Percentiles rank a stretch among this genome's conserved stretches.
Evolutionary conservation across 2,113 vertebrate genomes (phyloP).

Genomic region (Syngnathus floridae): DNA sequence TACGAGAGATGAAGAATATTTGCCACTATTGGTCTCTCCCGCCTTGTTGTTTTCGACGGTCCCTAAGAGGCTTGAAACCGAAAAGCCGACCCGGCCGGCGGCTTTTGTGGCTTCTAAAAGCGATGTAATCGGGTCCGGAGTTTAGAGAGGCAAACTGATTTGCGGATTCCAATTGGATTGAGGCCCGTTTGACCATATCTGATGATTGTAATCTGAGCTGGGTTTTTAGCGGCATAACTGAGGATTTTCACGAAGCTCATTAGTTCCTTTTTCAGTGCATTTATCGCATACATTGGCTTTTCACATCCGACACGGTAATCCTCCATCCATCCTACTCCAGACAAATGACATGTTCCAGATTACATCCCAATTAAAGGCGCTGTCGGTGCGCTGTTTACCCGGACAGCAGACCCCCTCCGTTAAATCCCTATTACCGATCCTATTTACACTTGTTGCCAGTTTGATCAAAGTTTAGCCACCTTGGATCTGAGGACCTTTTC

Average conservation of each 20-base stretch:
- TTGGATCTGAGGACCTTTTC: constrained; percentile 55
- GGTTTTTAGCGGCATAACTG: constrained; percentile 13
- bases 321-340: constrained; percentile 48
- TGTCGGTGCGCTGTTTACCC: constrained; percentile 29
- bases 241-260: constrained; percentile 13
- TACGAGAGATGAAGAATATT: constrained; percentile 3
- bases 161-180: constrained; percentile 58
- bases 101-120: constrained; percentile 56
- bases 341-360: constrained; percentile 70
- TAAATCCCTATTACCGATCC: constrained; percentile 70
- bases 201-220: constrained; percentile 47
- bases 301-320: constrained; percentile 38
- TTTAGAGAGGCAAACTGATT: constrained; percentile 54
- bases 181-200: constrained; percentile 43
- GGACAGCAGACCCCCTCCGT: constrained; percentile 44
- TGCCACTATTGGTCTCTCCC: background rate
- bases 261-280: constrained; percentile 6
- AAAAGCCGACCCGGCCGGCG: constrained; percentile 50
- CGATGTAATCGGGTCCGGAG: constrained; percentile 59
- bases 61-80: constrained; percentile 63
- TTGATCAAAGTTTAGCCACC: constrained; percentile 69
- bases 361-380: constrained; percentile 69
- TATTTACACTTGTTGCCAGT: constrained; percentile 68
- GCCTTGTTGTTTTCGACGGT: background rate
- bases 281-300: constrained; percentile 2